Evolutionary conservation across 2,888 invertebrate genomes (phyloP), one percentile per base, ranked within the genome.

Genomic region (Tridacna crocea): DNA sequence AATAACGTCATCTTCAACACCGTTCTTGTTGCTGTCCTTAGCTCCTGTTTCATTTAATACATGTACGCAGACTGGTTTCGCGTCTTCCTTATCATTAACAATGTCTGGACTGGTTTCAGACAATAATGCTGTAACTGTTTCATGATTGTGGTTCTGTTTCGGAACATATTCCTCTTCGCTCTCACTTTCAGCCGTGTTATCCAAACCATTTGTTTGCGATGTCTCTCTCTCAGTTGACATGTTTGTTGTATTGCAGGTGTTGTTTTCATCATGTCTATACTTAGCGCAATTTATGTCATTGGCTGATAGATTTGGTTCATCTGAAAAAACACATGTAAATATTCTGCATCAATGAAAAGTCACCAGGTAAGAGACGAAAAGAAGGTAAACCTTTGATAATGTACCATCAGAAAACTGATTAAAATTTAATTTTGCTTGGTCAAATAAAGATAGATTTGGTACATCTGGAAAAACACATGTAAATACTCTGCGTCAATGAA

Each of bases 1-100:
- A 27, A 84, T 26, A 0, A 75, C 75, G 26, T 81, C 84, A 72
- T 76, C 60, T 3, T 78, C 83, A 24, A 70, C 80, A 46, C 36
- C 24, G n/a, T 68, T 58, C 13, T 10, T 51, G 24, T 17, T 51
- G 3, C 17, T 15, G 17, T 48, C 26, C 19, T 3, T 19, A 55
- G 55, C 55, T 19, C 6, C 1, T 3, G 55, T 55, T 55, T 55
- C 55, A 55, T 55, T 55, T 19, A 55, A 3, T 19, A 55, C 19
- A 6, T 15, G 1, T 19, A 55, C 55, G 19, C 55, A 19, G 15
- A 19, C 55, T 55, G 55, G 55, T 55, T 19, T 55, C 3, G 3
- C 17, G 19, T 19, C 19, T 55, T 55, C 55, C 55, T 55, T 19
- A 55, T 55, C 55, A 11, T 15, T 19, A 19, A 19, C 11, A 19